Percentiles rank a stretch among this genome's conserved stretches.
Evolutionary conservation across 2,113 vertebrate species (phyloP).

Genomic region (Eubucco bourcierii): DNA sequence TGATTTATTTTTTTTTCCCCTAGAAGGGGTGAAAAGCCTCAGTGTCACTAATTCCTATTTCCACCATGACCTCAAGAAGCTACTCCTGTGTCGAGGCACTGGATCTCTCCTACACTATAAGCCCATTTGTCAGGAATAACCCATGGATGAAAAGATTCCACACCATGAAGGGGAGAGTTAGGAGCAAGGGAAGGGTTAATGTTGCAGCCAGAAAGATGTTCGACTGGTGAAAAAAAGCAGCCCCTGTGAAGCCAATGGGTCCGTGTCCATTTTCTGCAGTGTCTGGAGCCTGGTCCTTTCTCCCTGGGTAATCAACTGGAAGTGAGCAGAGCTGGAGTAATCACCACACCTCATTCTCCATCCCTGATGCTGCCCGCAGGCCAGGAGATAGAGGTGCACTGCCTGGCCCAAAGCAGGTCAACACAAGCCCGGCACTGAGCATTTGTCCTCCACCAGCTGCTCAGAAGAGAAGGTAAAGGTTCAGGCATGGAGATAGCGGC

Average conservation of each 20-base stretch:
- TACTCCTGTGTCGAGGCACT: accelerated
- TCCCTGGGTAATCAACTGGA: constrained; percentile 55
- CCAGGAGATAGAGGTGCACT: background rate
- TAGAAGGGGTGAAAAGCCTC: background rate
- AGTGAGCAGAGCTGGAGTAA: background rate
- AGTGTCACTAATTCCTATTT: background rate
- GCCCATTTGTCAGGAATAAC: background rate
- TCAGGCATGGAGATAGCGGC: background rate
- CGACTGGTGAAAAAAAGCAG: background rate
- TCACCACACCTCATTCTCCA: background rate
- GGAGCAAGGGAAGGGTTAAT: constrained; percentile 31
- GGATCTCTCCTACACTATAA: background rate
- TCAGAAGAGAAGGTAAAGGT: background rate
- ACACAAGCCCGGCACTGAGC: accelerated
- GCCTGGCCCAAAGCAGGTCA: background rate
- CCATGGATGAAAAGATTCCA: background rate
- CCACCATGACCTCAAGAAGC: background rate
- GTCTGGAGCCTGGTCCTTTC: background rate
- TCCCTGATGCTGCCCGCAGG: accelerated
- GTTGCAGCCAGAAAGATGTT: background rate
- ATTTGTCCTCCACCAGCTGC: background rate
- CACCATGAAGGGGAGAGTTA: background rate
- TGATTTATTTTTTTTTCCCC: background rate
- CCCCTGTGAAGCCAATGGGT: background rate
- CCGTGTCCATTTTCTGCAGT: background rate